These are phyloP conservation scores for Chamaedrilus cognettii DNA, from an alignment of 2,888 invertebrate genomes.

Conservation along the genomic window DNA sequence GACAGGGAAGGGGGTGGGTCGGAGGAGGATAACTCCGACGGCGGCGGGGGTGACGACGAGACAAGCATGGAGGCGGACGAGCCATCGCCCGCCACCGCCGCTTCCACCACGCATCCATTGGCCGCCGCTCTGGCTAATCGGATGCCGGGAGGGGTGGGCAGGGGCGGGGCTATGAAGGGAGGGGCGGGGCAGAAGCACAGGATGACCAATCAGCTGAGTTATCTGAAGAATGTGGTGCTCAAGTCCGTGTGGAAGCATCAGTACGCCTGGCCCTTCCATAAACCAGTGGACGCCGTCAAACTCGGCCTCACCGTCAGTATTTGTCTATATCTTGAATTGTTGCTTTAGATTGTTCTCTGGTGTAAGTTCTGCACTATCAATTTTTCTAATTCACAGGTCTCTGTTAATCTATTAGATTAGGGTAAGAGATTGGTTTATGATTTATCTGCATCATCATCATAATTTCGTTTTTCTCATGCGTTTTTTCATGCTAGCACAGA, in stretches of 20 bases:
- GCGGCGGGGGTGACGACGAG: not conserved
- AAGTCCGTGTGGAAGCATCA: slow-evolving; percentile 98
- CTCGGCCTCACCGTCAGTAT: slow-evolving; percentile 87
- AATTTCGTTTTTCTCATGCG: too few species aligned
- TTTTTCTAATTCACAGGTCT: too few species aligned
- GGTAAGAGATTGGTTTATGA: too few species aligned
- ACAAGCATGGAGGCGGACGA: not conserved
- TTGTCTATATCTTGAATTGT: too few species aligned
- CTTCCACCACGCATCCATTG: too few species aligned
- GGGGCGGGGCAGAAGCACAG: slow-evolving; percentile 15
- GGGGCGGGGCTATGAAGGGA: not conserved
- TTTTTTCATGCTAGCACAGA: too few species aligned
- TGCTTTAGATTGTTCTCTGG: too few species aligned
- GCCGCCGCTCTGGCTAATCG: not conserved
- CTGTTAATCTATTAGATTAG: too few species aligned
- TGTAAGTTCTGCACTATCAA: too few species aligned
- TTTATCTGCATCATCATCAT: too few species aligned
- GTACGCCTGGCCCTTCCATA: slow-evolving; percentile 98
- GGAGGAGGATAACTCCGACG: not conserved
- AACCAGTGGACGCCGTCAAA: slow-evolving; percentile 96
- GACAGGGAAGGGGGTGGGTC: not conserved
- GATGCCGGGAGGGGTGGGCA: not conserved
- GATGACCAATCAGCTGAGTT: slow-evolving; percentile 89
- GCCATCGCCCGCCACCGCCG: not conserved
- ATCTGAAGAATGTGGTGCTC: slow-evolving; percentile 89